A percentile compares a stretch with the other conserved stretches of the same genome.
These are phyloP conservation scores for Zeuzera pyrina DNA, from an alignment of 2,888 invertebrate genomes.

Conservation along the genomic window DNA sequence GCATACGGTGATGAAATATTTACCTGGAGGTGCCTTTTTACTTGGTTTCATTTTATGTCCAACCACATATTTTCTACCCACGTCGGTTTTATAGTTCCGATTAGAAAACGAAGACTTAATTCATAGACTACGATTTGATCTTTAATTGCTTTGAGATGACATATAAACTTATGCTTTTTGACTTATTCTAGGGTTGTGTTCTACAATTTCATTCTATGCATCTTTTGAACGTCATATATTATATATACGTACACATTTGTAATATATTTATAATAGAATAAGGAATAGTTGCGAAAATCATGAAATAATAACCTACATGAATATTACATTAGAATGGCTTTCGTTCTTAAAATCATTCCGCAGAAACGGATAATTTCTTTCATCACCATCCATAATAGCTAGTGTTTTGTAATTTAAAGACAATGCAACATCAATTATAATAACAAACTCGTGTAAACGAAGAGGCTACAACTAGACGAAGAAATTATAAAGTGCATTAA, in stretches of 20 bases:
- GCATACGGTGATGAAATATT: conserved; percentile 23
- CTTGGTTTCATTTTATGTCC: conserved; percentile 27
- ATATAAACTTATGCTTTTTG: too few relatives aligned
- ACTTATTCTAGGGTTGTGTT: too few relatives aligned
- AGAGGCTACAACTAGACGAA: conserved; percentile 39
- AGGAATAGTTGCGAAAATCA: too few relatives aligned
- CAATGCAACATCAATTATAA: conserved; percentile 25
- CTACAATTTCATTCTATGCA: too few relatives aligned
- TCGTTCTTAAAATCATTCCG: conserved; percentile 37
- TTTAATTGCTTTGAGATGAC: too few relatives aligned
- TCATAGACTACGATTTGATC: too few relatives aligned
- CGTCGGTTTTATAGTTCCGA: conserved; percentile 12
- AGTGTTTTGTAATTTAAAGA: conserved; percentile 36
- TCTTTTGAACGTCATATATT: too few relatives aligned
- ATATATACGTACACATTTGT: too few relatives aligned
- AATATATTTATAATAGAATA: too few relatives aligned
- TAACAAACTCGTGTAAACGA: conserved; percentile 28
- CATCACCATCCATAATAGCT: conserved; percentile 30
- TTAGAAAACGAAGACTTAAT: too few relatives aligned
- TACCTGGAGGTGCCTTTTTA: conserved; percentile 21
- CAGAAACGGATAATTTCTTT: conserved; percentile 48
- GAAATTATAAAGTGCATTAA: conserved; percentile 45
- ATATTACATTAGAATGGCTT: conserved; percentile 42
- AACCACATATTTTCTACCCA: conserved; percentile 12
- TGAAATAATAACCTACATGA: background rate